Base-by-base conservation (phyloP, 1,140 invertebrate species). In the Drosophila gunungcola region DNA sequence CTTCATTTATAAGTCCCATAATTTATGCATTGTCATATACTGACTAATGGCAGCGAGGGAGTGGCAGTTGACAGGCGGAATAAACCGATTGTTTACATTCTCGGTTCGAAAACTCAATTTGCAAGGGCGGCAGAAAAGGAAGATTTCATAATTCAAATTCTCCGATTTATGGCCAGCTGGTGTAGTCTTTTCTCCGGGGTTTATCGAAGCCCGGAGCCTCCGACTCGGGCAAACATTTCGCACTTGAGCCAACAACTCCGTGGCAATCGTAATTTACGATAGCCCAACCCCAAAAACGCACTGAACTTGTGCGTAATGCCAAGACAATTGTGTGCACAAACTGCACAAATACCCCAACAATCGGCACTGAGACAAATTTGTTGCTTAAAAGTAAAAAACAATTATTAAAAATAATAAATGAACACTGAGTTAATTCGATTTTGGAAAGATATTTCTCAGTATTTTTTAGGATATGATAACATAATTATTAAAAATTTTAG, bases 21-120 rank as follows among this genome's bases (percentile, higher is more conserved):
- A 84, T 80, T 84, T 84, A 84, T 84, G 80, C 81, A 67, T 78
- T 80, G 81, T 80, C 80, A 84, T 80, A 73, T 64, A 73, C 75
- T 84, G 69, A 63, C 42, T 63, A 63, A 72, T 70, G 68, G 65
- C 52, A 7, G 68, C 13, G n/a, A 11, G 13, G 53, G 42, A n/a
- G 27, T 43, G 39, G 64, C 51, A 78, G 68, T 69, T 82, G 69
- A 78, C 73, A 73, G 65, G 57, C 68, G 49, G 42, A 34, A 83
- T 78, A 78, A 83, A 76, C 73, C 75, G 63, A 68, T 68, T 79
- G 74, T 69, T 57, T 61, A 64, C 45, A 25, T 39, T 48, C 16
- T 25, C 51, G 29, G 21, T 13, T 68, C 27, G 51, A 70, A 39
- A 41, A 49, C 68, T 57, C 68, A 70, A 70, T 70, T 70, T 70